A percentile compares a stretch with the other conserved stretches of the same genome.
Evolutionary conservation across 2,113 vertebrate genomes (phyloP).

Genomic region (Menura novaehollandiae): DNA sequence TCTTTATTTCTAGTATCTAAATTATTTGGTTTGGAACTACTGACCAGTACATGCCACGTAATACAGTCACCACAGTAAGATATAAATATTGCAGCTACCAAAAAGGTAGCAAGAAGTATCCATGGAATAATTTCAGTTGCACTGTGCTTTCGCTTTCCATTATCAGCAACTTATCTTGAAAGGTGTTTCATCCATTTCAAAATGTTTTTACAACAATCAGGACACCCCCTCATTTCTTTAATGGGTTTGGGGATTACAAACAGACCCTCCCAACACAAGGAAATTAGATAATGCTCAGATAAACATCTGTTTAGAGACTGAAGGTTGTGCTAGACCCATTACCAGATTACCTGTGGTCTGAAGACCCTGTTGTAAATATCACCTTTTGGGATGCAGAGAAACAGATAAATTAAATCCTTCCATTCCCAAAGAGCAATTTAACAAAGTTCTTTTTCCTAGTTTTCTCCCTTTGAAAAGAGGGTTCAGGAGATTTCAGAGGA

Average conservation of each 20-base stretch:
- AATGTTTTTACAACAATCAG: constrained; percentile 18
- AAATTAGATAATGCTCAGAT: not conserved
- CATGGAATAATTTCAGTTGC: not conserved
- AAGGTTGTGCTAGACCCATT: not conserved
- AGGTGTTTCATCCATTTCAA: constrained; percentile 19
- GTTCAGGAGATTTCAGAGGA: not conserved
- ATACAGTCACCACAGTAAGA: not conserved
- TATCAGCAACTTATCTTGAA: not conserved
- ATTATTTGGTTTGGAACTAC: not conserved
- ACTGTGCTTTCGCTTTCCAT: not conserved
- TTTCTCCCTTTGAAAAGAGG: not conserved
- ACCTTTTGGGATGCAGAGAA: not conserved
- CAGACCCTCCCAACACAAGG: not conserved
- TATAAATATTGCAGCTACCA: not conserved
- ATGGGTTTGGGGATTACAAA: not conserved
- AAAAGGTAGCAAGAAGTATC: not conserved
- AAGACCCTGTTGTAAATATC: not conserved
- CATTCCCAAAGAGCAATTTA: not conserved
- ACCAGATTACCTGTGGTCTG: not conserved
- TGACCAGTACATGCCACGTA: not conserved
- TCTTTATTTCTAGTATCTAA: not conserved
- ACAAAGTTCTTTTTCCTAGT: not conserved
- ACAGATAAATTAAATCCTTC: not conserved
- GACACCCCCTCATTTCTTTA: not conserved
- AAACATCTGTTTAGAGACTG: not conserved